phyloP scores from a whole-genome alignment of 2,113 vertebrate genomes.

The Callithrix jacchus region DNA sequence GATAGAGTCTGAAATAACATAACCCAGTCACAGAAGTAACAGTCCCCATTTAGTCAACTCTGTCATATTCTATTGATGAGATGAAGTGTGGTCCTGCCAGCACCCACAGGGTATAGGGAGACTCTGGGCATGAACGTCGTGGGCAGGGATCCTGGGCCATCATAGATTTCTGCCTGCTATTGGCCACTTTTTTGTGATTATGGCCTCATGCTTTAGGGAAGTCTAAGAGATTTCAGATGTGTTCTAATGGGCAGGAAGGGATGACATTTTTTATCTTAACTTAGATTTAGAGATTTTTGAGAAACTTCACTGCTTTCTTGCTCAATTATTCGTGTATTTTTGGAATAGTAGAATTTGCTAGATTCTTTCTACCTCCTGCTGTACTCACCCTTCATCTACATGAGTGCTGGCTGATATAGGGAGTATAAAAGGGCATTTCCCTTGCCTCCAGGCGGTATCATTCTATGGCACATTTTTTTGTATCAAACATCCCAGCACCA shows the following conservation, averaged over 20 bases:
- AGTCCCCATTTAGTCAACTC: background rate
- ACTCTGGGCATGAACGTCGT: rapidly evolving
- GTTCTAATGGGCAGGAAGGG: background rate
- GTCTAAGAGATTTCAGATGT: background rate
- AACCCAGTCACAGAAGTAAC: background rate
- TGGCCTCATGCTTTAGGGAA: too few species aligned
- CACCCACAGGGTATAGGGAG: background rate
- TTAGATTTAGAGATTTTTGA: background rate
- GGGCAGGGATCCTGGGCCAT: rapidly evolving
- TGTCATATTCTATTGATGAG: too few species aligned
- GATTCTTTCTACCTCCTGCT: background rate
- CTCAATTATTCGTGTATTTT: background rate
- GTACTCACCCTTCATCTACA: too few species aligned
- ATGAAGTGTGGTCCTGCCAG: background rate
- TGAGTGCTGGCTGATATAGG: background rate
- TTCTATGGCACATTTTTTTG: background rate
- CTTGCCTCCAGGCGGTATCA: background rate
- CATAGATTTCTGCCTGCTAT: background rate
- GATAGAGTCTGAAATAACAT: background rate
- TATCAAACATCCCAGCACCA: too few species aligned
- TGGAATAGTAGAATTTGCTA: background rate
- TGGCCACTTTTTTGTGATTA: background rate
- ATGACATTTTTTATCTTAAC: background rate
- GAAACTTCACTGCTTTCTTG: background rate
- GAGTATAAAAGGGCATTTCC: background rate